Conservation (phyloP, 2,888 invertebrate genomes). For the Folsomia manolachei region DNA sequence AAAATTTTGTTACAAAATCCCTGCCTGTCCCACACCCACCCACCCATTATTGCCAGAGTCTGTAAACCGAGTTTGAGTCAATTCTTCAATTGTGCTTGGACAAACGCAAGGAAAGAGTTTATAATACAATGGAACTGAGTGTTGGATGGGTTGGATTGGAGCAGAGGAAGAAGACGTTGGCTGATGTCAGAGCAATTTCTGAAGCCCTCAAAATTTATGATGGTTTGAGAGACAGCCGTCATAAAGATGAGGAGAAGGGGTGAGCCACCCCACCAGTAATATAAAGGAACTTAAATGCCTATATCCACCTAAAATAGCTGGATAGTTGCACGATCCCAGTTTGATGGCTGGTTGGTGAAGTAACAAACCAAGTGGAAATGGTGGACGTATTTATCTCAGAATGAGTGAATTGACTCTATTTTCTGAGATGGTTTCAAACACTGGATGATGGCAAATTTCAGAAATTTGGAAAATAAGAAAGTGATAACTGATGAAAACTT, state of each 20-base stretch:
- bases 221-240: slow-evolving; percentile 50
- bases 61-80: background rate
- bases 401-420: no score
- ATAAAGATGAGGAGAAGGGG: slow-evolving; percentile 44
- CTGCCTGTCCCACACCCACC: background rate
- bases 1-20: no score
- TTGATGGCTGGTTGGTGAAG: no score
- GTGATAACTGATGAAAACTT: no score
- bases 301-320: no score
- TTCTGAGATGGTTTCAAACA: no score
- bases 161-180: background rate
- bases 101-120: background rate
- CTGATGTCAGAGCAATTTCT: slow-evolving; percentile 31
- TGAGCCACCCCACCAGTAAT: slow-evolving; percentile 30
- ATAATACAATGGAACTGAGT: background rate
- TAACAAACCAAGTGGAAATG: no score
- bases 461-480: no score
- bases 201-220: slow-evolving; percentile 49
- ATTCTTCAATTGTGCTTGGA: background rate
- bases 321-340: no score
- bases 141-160: background rate
- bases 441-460: no score
- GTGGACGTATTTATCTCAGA: no score
- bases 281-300: no score
- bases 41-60: background rate